phyloP scores from a whole-genome alignment of 2,797 vertebrate genomes.

The Sebastes reedi region DNA sequence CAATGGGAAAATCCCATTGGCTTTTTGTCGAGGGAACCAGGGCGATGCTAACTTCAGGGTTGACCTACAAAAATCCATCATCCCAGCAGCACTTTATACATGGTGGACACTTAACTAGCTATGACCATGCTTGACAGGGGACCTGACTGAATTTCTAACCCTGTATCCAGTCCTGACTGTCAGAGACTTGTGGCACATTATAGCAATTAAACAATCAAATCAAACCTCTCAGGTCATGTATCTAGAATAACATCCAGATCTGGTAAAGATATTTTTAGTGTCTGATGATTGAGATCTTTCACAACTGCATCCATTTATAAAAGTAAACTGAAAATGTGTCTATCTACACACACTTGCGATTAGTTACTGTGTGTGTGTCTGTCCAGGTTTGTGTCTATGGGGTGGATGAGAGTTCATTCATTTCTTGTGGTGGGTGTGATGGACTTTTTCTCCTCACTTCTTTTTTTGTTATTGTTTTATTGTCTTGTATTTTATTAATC shows the following conservation, averaged over 20 bases:
- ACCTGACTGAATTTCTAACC: neutral
- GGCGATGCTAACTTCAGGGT: no score
- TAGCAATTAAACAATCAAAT: neutral
- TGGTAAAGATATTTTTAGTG: neutral
- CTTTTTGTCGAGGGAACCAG: no score
- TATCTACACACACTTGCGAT: neutral
- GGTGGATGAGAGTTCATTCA: neutral
- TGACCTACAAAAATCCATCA: no score
- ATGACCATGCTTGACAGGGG: neutral
- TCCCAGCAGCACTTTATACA: neutral
- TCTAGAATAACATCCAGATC: neutral
- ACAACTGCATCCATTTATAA: no score
- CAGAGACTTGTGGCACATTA: neutral
- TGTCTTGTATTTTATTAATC: neutral
- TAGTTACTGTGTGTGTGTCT: neutral
- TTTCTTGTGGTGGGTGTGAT: neutral
- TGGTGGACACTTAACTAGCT: neutral
- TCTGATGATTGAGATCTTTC: no score
- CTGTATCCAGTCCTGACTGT: neutral
- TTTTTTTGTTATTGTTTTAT: neutral
- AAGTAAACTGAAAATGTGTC: neutral
- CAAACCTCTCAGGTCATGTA: neutral
- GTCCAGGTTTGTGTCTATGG: neutral
- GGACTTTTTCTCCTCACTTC: neutral
- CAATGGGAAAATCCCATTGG: no score